Conservation (phyloP, 1,140 invertebrate species). For the Tetragonula clypearis region DNA sequence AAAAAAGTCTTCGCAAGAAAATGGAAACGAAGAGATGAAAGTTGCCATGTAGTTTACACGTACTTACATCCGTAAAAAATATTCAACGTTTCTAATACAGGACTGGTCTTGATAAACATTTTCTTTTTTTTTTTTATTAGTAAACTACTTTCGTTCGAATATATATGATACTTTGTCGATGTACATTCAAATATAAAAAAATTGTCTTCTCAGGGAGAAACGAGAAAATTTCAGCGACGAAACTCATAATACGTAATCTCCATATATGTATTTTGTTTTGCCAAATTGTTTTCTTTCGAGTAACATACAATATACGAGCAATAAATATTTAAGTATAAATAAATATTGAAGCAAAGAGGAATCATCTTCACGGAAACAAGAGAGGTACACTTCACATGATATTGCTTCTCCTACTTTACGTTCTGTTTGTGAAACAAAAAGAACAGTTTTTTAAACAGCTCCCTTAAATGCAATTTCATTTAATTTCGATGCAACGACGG, state of each 20-base stretch:
- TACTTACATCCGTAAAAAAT: background rate
- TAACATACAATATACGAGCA: background rate
- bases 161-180: too few species aligned
- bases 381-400: background rate
- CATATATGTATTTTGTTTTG: background rate
- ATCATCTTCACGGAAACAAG: background rate
- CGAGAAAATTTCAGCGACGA: too few species aligned
- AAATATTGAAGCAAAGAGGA: too few species aligned
- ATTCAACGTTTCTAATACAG: background rate
- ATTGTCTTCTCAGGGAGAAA: too few species aligned
- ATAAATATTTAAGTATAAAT: background rate
- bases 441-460: background rate
- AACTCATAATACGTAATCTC: too few species aligned
- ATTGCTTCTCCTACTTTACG: background rate
- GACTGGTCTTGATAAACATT: background rate
- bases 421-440: background rate
- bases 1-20: too few species aligned
- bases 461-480: slow-evolving; percentile 13
- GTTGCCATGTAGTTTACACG: too few species aligned
- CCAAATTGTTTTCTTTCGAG: background rate
- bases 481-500: background rate
- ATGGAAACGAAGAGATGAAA: too few species aligned
- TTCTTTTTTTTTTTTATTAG: too few species aligned
- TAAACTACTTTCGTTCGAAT: too few species aligned
- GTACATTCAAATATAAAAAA: too few species aligned